Evolutionary conservation across 2,797 vertebrate genomes (phyloP).

Genomic region (Carapus acus): DNA sequence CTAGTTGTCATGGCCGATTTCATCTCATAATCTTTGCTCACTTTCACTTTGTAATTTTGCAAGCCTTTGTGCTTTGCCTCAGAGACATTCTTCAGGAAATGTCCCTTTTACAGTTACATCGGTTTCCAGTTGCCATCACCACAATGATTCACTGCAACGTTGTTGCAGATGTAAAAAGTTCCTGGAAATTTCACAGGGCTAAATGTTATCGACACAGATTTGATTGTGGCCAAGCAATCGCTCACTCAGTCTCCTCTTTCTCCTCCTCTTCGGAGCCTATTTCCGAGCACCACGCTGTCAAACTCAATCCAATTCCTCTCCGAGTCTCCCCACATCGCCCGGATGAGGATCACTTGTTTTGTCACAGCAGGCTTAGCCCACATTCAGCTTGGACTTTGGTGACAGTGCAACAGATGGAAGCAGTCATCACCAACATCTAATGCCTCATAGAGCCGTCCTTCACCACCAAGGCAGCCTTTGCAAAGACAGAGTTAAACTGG

Average conservation of each 20-base stretch:
- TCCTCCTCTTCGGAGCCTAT: conserved; percentile 8
- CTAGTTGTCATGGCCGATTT: no score
- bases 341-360: conserved; percentile 20
- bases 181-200: no score
- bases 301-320: conserved; percentile 52
- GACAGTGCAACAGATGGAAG: conserved; percentile 14
- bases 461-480: not conserved
- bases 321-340: no score
- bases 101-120: not conserved
- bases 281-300: conserved; percentile 21
- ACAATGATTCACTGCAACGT: no score
- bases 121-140: no score
- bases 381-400: conserved; percentile 18
- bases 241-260: not conserved
- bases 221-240: no score
- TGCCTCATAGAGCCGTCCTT: conserved; percentile 10
- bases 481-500: conserved; percentile 18
- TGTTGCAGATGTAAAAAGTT: no score
- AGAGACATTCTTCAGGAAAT: no score
- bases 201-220: no score
- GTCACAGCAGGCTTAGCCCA: conserved; percentile 25
- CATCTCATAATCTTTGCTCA: no score
- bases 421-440: conserved; percentile 12
- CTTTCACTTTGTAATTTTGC: no score
- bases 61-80: no score